Evolutionary conservation across 1,140 invertebrate genomes (phyloP).

Genomic region (Dendroctonus valens): DNA sequence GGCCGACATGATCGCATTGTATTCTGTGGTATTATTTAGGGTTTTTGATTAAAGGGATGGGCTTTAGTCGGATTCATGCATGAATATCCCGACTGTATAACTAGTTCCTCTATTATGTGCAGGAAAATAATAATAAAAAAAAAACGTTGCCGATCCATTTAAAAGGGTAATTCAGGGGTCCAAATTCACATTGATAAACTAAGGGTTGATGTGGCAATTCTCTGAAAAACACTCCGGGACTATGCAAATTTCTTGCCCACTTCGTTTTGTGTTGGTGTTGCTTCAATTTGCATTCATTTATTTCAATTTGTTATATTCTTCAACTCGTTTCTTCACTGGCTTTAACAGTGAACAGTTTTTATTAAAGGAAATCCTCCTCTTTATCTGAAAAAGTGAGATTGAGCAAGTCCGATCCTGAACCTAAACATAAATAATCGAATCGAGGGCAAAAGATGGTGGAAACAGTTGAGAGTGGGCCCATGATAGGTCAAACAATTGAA

Average conservation of each 20-base stretch:
- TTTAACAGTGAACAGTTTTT: too few relatives aligned
- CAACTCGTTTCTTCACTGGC: too few relatives aligned
- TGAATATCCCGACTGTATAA: conserved; percentile 28
- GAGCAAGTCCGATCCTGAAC: conserved; percentile 17
- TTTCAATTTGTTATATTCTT: too few relatives aligned
- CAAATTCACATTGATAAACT: too few relatives aligned
- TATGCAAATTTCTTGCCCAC: too few relatives aligned
- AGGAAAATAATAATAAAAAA: conserved; percentile 9
- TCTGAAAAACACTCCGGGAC: too few relatives aligned
- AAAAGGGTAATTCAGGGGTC: not conserved
- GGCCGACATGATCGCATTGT: conserved; percentile 22
- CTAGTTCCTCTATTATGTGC: conserved; percentile 20
- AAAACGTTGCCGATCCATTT: conserved; percentile 5
- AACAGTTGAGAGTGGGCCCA: conserved; percentile 34
- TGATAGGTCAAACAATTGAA: conserved; percentile 49
- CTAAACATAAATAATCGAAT: conserved; percentile 41
- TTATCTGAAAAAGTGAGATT: not conserved
- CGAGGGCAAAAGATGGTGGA: conserved; percentile 38
- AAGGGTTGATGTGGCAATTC: too few relatives aligned
- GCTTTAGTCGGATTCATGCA: conserved; percentile 26
- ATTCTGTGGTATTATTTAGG: conserved; percentile 34
- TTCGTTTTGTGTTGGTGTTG: too few relatives aligned
- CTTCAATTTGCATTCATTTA: too few relatives aligned
- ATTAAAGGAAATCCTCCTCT: too few relatives aligned
- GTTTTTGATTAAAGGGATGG: conserved; percentile 34